These are phyloP conservation scores for Orthosia cruda DNA, from an alignment of 2,888 invertebrate genomes.

Conservation along the genomic window DNA sequence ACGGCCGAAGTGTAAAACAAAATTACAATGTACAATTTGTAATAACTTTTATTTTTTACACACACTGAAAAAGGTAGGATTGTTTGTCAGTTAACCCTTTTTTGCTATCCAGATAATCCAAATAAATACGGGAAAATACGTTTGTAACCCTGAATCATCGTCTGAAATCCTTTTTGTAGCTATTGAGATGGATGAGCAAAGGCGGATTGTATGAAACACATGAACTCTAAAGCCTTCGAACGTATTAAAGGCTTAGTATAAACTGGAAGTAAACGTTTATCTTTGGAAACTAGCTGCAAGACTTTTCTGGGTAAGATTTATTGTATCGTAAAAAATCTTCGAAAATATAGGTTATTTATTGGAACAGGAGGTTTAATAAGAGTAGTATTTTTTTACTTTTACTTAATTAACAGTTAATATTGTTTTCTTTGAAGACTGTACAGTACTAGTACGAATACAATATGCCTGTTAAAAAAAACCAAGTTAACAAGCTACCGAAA, in stretches of 20 bases:
- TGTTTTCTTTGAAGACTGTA: neutral
- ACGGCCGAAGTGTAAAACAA: conserved; percentile 44
- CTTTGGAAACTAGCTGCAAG: conserved; percentile 1
- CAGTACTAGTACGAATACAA: too few species aligned
- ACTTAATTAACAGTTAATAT: too few species aligned
- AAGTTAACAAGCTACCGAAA: neutral
- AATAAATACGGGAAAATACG: conserved; percentile 62
- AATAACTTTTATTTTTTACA: conserved; percentile 55
- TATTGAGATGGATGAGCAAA: conserved; percentile 33
- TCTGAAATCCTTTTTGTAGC: conserved; percentile 46
- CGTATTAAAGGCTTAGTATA: conserved; percentile 13
- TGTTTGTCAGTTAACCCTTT: conserved; percentile 64
- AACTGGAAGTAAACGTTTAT: conserved; percentile 5
- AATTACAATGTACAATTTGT: conserved; percentile 54
- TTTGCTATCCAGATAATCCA: conserved; percentile 63
- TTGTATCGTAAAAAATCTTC: neutral
- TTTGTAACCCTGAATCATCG: conserved; percentile 39
- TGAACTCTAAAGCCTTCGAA: conserved; percentile 16
- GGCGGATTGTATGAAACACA: conserved; percentile 27
- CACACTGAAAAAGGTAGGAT: conserved; percentile 45
- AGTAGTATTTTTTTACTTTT: too few species aligned
- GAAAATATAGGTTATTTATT: neutral
- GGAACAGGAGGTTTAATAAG: neutral
- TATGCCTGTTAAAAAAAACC: neutral
- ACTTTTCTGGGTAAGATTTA: conserved; percentile 27